A percentile compares a stretch with the other conserved stretches of the same genome.
Evolutionary conservation across 2,888 invertebrate genomes (phyloP).

Genomic region (Lithodes maja): DNA sequence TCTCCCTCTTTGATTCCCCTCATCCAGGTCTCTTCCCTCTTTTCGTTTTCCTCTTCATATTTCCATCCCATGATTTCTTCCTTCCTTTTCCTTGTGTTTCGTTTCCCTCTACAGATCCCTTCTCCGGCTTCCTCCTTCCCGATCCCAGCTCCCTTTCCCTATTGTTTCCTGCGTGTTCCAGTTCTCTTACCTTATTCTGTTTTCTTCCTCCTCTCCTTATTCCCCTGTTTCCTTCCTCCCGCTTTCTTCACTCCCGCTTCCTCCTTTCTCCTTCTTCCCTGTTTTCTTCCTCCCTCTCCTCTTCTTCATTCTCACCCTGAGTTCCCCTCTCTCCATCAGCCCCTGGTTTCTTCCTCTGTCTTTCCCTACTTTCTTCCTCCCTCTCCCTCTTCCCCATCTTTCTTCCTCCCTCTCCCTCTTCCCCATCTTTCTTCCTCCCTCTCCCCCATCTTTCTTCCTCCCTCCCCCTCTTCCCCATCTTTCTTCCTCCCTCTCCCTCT

Average conservation of each 20-base stretch:
- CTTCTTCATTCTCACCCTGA: neutral
- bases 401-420: neutral
- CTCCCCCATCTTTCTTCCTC: neutral
- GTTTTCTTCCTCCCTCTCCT: neutral
- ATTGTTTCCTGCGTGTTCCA: neutral
- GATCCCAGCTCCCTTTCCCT: neutral
- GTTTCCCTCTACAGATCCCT: neutral
- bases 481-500: neutral
- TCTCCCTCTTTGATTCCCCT: neutral
- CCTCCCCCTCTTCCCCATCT: neutral
- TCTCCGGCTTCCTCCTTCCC: neutral
- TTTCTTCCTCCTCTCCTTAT: neutral
- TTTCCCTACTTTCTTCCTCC: neutral
- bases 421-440: neutral
- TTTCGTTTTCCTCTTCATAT: neutral
- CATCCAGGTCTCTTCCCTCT: conserved; percentile 1
- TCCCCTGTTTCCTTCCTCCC: neutral
- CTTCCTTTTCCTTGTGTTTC: neutral
- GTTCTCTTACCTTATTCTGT: neutral
- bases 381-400: neutral
- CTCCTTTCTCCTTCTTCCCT: neutral
- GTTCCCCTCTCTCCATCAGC: neutral
- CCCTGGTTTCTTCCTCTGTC: neutral
- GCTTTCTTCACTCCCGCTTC: neutral
- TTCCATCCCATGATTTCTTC: neutral